Percentiles rank a stretch among this genome's conserved stretches.
These are phyloP conservation scores for Dasyornis broadbenti DNA, from an alignment of 2,113 vertebrate genomes.

Conservation along the genomic window DNA sequence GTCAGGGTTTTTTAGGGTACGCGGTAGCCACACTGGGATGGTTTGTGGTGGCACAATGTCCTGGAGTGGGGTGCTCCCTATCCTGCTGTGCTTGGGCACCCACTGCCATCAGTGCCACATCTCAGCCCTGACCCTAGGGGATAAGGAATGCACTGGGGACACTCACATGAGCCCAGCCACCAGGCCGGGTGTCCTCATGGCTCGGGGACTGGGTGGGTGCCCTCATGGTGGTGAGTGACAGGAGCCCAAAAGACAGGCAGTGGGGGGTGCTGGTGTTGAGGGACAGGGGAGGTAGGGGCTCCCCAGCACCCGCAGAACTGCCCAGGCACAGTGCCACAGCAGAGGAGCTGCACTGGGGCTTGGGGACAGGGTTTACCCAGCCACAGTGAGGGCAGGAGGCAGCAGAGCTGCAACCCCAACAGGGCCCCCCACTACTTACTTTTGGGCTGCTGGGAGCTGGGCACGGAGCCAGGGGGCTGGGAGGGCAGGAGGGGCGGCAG, in stretches of 20 bases:
- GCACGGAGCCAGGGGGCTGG: neutral
- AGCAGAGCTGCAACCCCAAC: neutral
- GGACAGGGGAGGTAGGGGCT: neutral
- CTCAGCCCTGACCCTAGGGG: neutral
- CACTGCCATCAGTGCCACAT: neutral
- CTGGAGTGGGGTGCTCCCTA: neutral
- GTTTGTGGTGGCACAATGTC: neutral
- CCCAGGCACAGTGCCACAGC: neutral
- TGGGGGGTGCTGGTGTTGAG: neutral
- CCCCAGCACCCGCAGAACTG: neutral
- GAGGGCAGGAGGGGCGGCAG: neutral
- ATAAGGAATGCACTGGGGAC: fast-evolving
- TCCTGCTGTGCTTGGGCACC: neutral
- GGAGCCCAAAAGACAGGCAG: neutral
- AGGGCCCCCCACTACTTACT: neutral
- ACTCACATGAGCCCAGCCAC: neutral
- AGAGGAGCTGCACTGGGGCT: fast-evolving
- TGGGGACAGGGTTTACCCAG: neutral
- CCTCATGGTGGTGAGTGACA: neutral
- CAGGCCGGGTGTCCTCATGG: fast-evolving
- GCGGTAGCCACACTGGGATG: neutral
- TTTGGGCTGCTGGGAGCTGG: neutral
- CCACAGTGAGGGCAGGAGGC: neutral
- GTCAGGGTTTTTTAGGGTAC: fast-evolving
- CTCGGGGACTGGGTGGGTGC: neutral